Base-by-base conservation (phyloP, 2,113 vertebrate genomes). In the Eolophus roseicapilla region DNA sequence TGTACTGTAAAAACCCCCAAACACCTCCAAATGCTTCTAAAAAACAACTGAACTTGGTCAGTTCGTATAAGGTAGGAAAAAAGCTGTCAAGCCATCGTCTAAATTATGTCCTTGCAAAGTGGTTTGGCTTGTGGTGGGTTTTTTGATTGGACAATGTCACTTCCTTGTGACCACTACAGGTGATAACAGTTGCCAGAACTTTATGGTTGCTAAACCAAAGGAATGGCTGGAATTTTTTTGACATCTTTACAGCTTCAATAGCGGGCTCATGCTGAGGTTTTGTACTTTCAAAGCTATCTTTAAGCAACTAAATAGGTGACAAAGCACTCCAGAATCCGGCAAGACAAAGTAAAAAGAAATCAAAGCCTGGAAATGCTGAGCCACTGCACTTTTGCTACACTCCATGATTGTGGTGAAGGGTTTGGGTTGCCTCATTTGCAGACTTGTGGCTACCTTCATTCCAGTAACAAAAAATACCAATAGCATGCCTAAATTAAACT, bases 81-180 rank as follows among this genome's bases (percentile, higher is more conserved):
- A 83, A 73, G 21, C 43, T 81, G 69, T 86, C 95, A 93, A 92
- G 82, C 35, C 91, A 60, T 92, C 3, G 2, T 71, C 86, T 94
- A 86, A 96, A 87, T 90, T 82, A 88, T 63, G 80, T 73, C 63
- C 82, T 90, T 92, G 69, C 55, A 90, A 86, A 96, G 79, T 63
- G 81, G 84, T 63, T 94, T 90, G 90, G 92, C 79, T 94, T 92
- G 84, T 77, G 76, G 74, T 80, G 46, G 27, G 18, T 50, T 83
- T 83, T 93, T 77, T 88, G 68, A 60, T 62, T 76, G 81, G 53
- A 90, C 91, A 91, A 39, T 88, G 94, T 93, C 88, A 89, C 77
- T 92, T 91, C 95, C 94, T 93, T 82, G 93, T 92, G 97, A 97
- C 79, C 95, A 93, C 90, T 93, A 92, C 92, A 94, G 95, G 95